These are phyloP conservation scores for Tetanocera ferruginea DNA, from an alignment of 2,888 invertebrate species.

Conservation along the genomic window DNA sequence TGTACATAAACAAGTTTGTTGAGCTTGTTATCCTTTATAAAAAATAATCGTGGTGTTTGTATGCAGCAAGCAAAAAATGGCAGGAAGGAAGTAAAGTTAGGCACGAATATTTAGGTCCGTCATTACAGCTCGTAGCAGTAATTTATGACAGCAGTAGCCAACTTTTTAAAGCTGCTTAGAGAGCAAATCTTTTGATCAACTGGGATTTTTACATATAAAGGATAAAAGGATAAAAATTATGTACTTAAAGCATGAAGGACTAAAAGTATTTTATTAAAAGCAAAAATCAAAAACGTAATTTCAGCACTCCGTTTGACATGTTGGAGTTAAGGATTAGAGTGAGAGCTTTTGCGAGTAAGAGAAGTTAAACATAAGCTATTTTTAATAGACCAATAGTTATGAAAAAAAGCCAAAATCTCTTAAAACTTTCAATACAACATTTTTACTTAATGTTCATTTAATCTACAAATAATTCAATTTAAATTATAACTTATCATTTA, in stretches of 20 bases:
- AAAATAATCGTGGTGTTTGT: background rate
- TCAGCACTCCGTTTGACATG: background rate
- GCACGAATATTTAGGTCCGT: background rate
- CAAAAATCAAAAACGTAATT: background rate
- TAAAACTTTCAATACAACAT: no score
- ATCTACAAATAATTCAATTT: no score
- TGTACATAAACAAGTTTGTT: background rate
- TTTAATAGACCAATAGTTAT: no score
- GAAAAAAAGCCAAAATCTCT: no score
- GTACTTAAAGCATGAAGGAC: no score
- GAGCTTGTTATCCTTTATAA: conserved; percentile 9
- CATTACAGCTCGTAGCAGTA: background rate
- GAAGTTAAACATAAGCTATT: no score
- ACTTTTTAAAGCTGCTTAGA: background rate
- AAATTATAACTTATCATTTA: no score
- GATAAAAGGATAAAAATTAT: no score
- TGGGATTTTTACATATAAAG: background rate
- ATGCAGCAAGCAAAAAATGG: background rate
- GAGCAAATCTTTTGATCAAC: background rate
- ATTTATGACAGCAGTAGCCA: background rate
- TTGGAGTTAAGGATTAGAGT: background rate
- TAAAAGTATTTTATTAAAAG: no score
- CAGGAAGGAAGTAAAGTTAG: no score
- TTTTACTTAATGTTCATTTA: no score
- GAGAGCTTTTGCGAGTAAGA: background rate